A percentile compares a stretch with the other conserved stretches of the same genome.
Conservation (phyloP, 2,113 vertebrate species). For the Melanostigma gelatinosum region DNA sequence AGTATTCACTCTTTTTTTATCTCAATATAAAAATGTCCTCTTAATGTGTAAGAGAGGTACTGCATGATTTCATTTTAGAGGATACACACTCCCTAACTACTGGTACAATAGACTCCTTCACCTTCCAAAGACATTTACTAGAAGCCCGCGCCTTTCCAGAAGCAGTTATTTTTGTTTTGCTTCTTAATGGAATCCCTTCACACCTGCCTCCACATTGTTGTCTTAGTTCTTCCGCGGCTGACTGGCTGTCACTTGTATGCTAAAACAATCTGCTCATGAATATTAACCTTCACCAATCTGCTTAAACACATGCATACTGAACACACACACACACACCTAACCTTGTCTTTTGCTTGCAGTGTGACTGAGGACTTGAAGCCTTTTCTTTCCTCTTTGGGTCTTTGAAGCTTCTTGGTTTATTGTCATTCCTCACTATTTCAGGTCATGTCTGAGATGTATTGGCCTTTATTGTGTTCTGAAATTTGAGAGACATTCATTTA, state of each 20-base stretch:
- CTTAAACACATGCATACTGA: constrained; percentile 37
- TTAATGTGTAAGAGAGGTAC: background rate
- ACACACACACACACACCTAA: constrained; percentile 17
- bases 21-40: constrained; percentile 4
- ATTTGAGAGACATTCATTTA: background rate
- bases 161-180: constrained; percentile 16
- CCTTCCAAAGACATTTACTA: constrained; percentile 3
- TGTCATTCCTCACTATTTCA: background rate
- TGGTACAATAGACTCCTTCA: background rate
- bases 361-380: constrained; percentile 27
- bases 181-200: constrained; percentile 51
- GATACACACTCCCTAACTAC: background rate
- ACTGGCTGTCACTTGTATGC: constrained; percentile 48
- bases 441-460: background rate
- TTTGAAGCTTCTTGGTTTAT: constrained; percentile 1
- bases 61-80: background rate
- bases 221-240: constrained; percentile 20
- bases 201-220: constrained; percentile 50
- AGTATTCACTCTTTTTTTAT: background rate
- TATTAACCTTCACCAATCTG: constrained; percentile 59
- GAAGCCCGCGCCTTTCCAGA: constrained; percentile 18
- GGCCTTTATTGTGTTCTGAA: background rate
- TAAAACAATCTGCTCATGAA: constrained; percentile 65
- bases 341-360: constrained; percentile 43
- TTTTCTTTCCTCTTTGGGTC: constrained; percentile 5